Percentiles rank a stretch among this genome's conserved stretches.
These are phyloP conservation scores for Enteromius radiatus DNA, from an alignment of 2,797 vertebrate species.

Conservation along the genomic window DNA sequence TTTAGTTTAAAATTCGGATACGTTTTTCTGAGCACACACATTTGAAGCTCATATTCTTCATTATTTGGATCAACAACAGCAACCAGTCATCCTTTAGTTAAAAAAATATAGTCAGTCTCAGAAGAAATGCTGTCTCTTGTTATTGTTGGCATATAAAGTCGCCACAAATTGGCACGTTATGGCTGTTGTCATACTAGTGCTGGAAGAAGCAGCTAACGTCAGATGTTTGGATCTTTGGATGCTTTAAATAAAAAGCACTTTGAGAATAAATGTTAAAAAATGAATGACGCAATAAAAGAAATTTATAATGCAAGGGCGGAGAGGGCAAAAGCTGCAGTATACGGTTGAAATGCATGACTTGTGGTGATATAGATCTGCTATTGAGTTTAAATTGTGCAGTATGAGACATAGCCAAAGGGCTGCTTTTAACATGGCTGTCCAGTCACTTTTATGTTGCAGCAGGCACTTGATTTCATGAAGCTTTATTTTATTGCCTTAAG, in stretches of 20 bases:
- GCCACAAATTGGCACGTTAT: constrained; percentile 7
- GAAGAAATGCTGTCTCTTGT: constrained; percentile 4
- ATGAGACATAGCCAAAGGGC: not conserved
- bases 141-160: constrained; percentile 20
- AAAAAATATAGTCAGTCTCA: not conserved
- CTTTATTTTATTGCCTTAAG: not conserved
- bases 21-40: too few relatives aligned
- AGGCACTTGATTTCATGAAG: not conserved
- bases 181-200: constrained; percentile 4
- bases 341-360: constrained; percentile 21
- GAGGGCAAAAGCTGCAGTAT: constrained; percentile 2
- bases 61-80: not conserved
- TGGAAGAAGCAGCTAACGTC: constrained; percentile 19
- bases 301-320: constrained; percentile 17
- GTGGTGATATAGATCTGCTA: constrained; percentile 4
- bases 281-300: not conserved
- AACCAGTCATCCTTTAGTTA: constrained; percentile 9
- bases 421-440: constrained; percentile 12
- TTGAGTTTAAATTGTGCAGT: constrained; percentile 6
- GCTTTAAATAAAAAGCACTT: constrained; percentile 27
- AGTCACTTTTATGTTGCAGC: not conserved
- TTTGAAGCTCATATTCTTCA: too few relatives aligned
- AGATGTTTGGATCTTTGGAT: constrained; percentile 23
- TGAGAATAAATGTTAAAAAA: not conserved
- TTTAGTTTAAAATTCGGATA: too few relatives aligned